These are phyloP conservation scores for Channa argus DNA, from an alignment of 2,113 vertebrate species.

Conservation along the genomic window DNA sequence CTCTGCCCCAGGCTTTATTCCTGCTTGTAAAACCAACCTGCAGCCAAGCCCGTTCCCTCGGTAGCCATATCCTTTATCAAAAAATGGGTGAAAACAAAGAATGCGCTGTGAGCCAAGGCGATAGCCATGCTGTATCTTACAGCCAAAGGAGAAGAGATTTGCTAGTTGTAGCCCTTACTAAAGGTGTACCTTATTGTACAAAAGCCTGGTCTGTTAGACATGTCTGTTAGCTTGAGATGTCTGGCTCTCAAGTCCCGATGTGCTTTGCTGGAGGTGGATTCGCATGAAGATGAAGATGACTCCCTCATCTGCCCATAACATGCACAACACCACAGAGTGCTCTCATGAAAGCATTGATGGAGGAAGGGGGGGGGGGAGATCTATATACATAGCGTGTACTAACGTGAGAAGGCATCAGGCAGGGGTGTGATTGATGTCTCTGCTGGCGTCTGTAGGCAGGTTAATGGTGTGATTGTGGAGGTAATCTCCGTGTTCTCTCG, in stretches of 20 bases:
- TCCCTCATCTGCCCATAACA: constrained; percentile 65
- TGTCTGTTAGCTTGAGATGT: constrained; percentile 23
- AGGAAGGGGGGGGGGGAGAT: constrained; percentile 17
- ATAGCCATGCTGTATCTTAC: constrained; percentile 25
- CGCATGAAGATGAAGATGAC: constrained; percentile 53
- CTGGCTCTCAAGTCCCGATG: constrained; percentile 13
- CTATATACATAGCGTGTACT: constrained; percentile 41
- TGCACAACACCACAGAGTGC: constrained; percentile 55
- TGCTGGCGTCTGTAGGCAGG: constrained; percentile 72
- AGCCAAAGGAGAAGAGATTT: constrained; percentile 33
- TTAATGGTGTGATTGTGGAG: constrained; percentile 84
- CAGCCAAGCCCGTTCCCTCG: constrained; percentile 65
- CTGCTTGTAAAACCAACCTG: constrained; percentile 75
- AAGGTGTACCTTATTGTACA: constrained; percentile 10
- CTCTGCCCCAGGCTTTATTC: constrained; percentile 69
- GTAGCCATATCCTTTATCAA: constrained; percentile 70
- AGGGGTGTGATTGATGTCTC: constrained; percentile 78
- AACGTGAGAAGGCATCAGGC: constrained; percentile 64
- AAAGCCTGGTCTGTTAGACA: neutral
- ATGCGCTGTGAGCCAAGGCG: constrained; percentile 40
- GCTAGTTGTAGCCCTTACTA: constrained; percentile 16
- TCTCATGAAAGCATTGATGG: constrained; percentile 60
- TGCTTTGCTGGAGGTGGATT: constrained; percentile 51
- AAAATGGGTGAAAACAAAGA: constrained; percentile 70
- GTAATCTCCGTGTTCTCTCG: constrained; percentile 82